Base-by-base conservation (phyloP, 1,140 invertebrate species). In the Thalassaphorura encarpata region DNA sequence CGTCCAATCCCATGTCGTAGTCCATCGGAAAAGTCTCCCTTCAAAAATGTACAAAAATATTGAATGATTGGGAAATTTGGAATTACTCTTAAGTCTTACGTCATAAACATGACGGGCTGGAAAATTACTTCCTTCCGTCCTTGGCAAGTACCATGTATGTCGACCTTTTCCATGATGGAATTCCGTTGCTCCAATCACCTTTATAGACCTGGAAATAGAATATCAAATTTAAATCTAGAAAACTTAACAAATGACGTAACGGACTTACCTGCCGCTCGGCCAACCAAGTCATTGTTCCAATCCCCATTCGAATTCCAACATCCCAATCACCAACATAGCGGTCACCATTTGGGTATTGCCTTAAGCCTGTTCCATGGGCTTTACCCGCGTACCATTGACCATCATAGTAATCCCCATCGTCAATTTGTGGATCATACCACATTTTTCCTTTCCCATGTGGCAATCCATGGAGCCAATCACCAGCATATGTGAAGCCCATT, bases 321-420 rank as follows among this genome's bases (percentile, higher is more conserved):
- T 83, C 85, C 82, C 88, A 93, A 58, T 83, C 78, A 0, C 89
- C 89, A 71, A 90, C 84, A 66, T 88, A 89, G 15, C 48, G 21
- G n/a, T 58, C 55, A 13, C 53, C 53, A 48, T 54, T 55, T 21
- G 8, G 19, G 67, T 49, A 66, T 58, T 45, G 64, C 60, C 49
- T 68, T 56, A 21, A 51, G 1, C 55, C 55, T 21, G 8, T 3
- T 21, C 55, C 55, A 43, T 57, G 26, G 16, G 24, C 36, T 18
- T 43, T n/a, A 23, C 55, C 55, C 16, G 27, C 45, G n/a, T 31
- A 56, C 45, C 66, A 65, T 13, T 61, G 55, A 6, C 73, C 73
- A 60, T 69, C 60, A 21, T 72, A 73, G 59, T 40, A 68, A 27
- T 64, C 53, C 5, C 19, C 45, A 13, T 56, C 54, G 24, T 56